Evolutionary conservation across 2,797 vertebrate genomes (phyloP), one percentile per base, ranked within the genome.

Genomic region (Yasuhikotakia modesta): DNA sequence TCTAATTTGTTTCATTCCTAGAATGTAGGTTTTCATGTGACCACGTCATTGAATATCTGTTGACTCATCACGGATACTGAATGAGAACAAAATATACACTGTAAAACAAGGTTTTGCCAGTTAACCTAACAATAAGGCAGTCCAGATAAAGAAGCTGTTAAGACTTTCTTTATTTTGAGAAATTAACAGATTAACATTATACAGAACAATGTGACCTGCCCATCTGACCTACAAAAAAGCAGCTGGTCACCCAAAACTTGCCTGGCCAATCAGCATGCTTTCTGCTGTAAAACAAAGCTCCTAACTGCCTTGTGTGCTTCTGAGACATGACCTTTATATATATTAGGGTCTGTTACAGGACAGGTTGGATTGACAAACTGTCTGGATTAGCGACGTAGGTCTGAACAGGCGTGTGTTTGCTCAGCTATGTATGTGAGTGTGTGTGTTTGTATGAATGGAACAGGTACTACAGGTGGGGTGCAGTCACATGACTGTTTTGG

Each of bases 11-110:
- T 80, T 78, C 85, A 81, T 87, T 87, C 73, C 82, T 85, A 86
- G 86, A 87, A 88, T 86, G 86, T 83, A 78, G 70, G 68, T 77
- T 82, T 81, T 86, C 69, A 84, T 85, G 83, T 85, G 86, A 87
- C 86, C 82, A 45, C 16, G 3, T 79, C 87, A 91, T 91, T 85
- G 90, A 90, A 91, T 86, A 84, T 81, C 65, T 2, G 79, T 76
- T 70, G 61, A 5, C 46, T 73, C 45, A 30, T 73, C 27, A 53
- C 71, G 39, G 35, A 60, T 61, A 60, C n/a, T 10, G 39, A 46
- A 46, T 65, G 17, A 48, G 13, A 32, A 48, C 24, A n/a, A 43
- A 43, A 43, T 43, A 50, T n/a, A 50, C 48, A 6, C 48, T n/a
- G 0, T 50, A 50, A 50, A 50, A 50, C 39, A 50, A n/a, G 48